These are phyloP conservation scores for Melieria omissa DNA, from an alignment of 2,888 invertebrate species.

Conservation along the genomic window DNA sequence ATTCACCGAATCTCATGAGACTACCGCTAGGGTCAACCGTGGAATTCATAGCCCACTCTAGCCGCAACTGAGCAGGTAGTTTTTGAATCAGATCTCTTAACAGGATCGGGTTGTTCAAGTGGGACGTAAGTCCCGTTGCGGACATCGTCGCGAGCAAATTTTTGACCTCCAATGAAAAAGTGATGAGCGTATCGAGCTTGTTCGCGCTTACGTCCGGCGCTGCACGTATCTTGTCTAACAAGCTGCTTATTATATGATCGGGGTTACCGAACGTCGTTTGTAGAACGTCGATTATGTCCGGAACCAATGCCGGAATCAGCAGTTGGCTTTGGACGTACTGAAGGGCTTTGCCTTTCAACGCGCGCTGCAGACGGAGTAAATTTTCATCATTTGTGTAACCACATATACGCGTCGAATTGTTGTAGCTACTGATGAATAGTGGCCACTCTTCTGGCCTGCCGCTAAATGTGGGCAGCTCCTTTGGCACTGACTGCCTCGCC, in stretches of 20 bases:
- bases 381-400: conserved; percentile 37
- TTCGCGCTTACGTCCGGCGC: conserved; percentile 19
- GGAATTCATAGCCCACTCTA: conserved; percentile 18
- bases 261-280: conserved; percentile 31
- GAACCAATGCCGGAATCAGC: conserved; percentile 22
- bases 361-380: conserved; percentile 34
- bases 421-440: conserved; percentile 20
- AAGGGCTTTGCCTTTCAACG: conserved; percentile 32
- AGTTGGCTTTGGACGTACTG: conserved; percentile 38
- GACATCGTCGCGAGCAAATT: conserved; percentile 2
- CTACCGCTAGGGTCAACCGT: not conserved
- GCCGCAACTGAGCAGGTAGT: conserved; percentile 12
- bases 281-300: conserved; percentile 35
- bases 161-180: conserved; percentile 18
- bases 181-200: conserved; percentile 26
- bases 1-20: conserved; percentile 1
- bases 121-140: conserved; percentile 12
- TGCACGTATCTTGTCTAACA: conserved; percentile 27
- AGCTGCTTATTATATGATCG: conserved; percentile 27
- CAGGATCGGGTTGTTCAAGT: conserved; percentile 17
- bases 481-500: conserved; percentile 10
- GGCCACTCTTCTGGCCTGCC: conserved; percentile 19
- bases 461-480: conserved; percentile 14
- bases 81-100: conserved; percentile 17
- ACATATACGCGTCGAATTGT: conserved; percentile 30